Percentiles rank a stretch among this genome's conserved stretches.
These are phyloP conservation scores for Hymenopus coronatus DNA, from an alignment of 2,888 invertebrate genomes.

Conservation along the genomic window DNA sequence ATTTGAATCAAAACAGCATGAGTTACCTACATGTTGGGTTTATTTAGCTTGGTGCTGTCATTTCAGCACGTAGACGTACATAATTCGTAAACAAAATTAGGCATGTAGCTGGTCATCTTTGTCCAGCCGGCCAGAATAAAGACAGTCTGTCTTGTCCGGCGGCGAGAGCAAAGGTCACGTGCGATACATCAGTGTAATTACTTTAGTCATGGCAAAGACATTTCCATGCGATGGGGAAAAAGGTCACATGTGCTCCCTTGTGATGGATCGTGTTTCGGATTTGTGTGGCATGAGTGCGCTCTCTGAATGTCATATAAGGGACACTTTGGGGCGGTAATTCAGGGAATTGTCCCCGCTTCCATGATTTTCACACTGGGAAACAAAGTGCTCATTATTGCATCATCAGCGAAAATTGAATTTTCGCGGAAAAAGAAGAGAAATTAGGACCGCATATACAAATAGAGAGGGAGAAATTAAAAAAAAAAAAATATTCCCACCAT, in stretches of 20 bases:
- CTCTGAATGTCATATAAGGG: background rate
- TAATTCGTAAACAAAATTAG: too few species aligned
- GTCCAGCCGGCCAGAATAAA: too few species aligned
- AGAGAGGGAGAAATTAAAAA: background rate
- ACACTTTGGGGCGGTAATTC: background rate
- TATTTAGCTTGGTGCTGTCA: too few species aligned
- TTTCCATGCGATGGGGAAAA: background rate
- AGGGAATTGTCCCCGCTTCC: background rate
- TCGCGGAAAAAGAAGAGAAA: background rate
- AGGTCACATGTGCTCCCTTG: background rate
- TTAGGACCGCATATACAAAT: background rate
- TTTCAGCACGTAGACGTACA: too few species aligned
- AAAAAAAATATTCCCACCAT: background rate
- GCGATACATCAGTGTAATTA: background rate
- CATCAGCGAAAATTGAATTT: constrained; percentile 7
- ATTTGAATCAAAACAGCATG: too few species aligned
- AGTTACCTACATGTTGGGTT: too few species aligned
- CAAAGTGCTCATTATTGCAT: constrained; percentile 1
- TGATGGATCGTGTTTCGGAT: background rate
- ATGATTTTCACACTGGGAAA: constrained; percentile 6
- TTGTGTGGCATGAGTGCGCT: background rate
- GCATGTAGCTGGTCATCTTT: too few species aligned
- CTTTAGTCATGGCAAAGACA: background rate
- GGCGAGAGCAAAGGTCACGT: background rate
- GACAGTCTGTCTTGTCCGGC: background rate